Evolutionary conservation across 2,113 vertebrate genomes (phyloP).

Genomic region (Verasper variegatus): DNA sequence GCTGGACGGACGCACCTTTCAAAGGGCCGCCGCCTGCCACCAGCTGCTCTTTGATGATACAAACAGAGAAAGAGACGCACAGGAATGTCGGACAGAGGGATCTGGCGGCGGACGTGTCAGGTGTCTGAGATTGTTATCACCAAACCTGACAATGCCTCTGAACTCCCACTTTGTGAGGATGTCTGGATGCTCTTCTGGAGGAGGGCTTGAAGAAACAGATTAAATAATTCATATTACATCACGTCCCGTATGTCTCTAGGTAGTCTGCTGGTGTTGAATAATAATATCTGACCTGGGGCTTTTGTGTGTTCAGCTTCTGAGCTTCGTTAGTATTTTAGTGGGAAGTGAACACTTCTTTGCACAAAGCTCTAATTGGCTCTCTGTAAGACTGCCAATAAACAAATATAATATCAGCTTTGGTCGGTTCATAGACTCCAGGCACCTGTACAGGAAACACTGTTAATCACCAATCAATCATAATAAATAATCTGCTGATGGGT

Average conservation of each 20-base stretch:
- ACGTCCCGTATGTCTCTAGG: conserved; percentile 11
- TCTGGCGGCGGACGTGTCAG: conserved; percentile 50
- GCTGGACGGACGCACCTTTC: conserved; percentile 49
- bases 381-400: conserved; percentile 13
- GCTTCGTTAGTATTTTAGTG: conserved; percentile 8
- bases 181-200: conserved; percentile 27
- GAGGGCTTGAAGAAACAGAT: conserved; percentile 39
- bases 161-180: conserved; percentile 49
- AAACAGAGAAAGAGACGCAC: conserved; percentile 40
- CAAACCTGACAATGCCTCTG: conserved; percentile 48
- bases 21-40: conserved; percentile 50
- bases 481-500: neutral
- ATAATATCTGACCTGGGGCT: conserved; percentile 7
- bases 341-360: neutral
- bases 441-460: neutral
- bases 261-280: conserved; percentile 7
- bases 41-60: conserved; percentile 70
- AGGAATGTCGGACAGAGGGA: conserved; percentile 25
- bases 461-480: neutral
- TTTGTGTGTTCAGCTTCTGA: conserved; percentile 2
- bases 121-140: conserved; percentile 57
- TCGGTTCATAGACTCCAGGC: conserved; percentile 7
- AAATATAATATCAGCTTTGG: neutral
- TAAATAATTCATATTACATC: conserved; percentile 37
- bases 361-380: neutral